Percentiles rank a stretch among this genome's conserved stretches.
phyloP scores from a whole-genome alignment of 2,113 vertebrate species.

The Semnornis frantzii region DNA sequence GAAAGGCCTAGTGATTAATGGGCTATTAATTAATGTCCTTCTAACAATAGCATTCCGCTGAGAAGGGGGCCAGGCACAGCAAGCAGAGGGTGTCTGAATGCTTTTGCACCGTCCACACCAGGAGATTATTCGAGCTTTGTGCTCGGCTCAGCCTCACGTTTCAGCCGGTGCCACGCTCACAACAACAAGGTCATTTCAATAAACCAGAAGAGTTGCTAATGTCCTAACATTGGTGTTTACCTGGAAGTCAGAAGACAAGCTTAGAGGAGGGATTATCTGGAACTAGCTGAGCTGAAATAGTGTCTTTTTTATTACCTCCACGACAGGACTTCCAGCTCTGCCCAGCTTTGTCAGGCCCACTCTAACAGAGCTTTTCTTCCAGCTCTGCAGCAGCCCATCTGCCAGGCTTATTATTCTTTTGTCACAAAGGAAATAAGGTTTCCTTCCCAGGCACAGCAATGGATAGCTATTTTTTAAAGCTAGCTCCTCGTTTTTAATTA shows the following conservation, averaged over 20 bases:
- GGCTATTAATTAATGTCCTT: neutral
- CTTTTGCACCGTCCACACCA: neutral
- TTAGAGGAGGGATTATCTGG: slow-evolving; percentile 8
- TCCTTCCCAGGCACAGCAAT: slow-evolving; percentile 14
- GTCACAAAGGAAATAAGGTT: slow-evolving; percentile 63
- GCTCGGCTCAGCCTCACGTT: neutral
- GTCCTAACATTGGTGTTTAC: neutral
- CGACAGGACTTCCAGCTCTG: neutral
- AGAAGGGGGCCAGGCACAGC: neutral
- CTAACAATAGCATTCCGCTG: neutral
- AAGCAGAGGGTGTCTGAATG: neutral
- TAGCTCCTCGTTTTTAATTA: slow-evolving; percentile 57
- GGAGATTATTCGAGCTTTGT: neutral
- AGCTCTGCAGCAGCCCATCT: slow-evolving; percentile 58
- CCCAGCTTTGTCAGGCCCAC: slow-evolving; percentile 44
- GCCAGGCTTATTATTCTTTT: slow-evolving; percentile 64
- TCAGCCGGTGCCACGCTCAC: neutral
- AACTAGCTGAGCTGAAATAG: neutral
- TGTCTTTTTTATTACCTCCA: slow-evolving; percentile 30
- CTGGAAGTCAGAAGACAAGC: neutral
- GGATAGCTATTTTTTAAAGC: slow-evolving; percentile 55
- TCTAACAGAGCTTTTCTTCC: slow-evolving; percentile 42
- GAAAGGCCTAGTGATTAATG: neutral
- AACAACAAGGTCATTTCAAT: neutral
- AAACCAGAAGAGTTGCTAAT: neutral